Conservation (phyloP, 2,888 invertebrate species). For the Amphiduros pacificus region DNA sequence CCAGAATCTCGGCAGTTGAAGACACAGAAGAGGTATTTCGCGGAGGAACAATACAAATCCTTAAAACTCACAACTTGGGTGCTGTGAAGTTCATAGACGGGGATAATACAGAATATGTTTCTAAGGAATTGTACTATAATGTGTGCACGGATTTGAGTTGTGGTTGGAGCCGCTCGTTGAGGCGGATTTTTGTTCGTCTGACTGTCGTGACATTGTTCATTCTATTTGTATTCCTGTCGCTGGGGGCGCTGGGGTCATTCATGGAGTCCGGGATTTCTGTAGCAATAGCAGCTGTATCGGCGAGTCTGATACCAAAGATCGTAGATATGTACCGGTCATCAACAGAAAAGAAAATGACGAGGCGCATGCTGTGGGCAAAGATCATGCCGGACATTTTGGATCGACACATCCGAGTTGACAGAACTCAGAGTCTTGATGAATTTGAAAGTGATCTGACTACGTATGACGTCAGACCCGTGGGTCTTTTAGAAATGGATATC, state of each 20-base stretch:
- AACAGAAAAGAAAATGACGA: conserved; percentile 1
- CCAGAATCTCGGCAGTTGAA: conserved; percentile 33
- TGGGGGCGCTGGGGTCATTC: conserved; percentile 24
- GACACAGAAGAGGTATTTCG: conserved; percentile 27
- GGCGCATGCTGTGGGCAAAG: conserved; percentile 30
- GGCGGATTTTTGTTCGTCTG: conserved; percentile 22
- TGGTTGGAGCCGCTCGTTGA: conserved; percentile 29
- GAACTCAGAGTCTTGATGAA: conserved; percentile 27
- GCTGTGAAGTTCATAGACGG: conserved; percentile 38
- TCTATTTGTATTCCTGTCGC: conserved; percentile 25
- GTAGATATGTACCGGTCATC: conserved; percentile 17
- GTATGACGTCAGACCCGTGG: conserved; percentile 37
- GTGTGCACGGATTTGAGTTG: conserved; percentile 32
- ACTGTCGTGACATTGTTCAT: conserved; percentile 23
- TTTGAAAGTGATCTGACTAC: conserved; percentile 31
- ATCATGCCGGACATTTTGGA: conserved; percentile 34
- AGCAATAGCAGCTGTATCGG: conserved; percentile 15
- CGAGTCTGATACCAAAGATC: conserved; percentile 27
- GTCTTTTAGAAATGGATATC: conserved; percentile 32
- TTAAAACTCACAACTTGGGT: conserved; percentile 35
- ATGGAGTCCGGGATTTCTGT: conserved; percentile 22
- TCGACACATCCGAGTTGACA: conserved; percentile 32
- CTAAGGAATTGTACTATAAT: conserved; percentile 36
- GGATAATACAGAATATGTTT: conserved; percentile 36
- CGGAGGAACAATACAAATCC: conserved; percentile 28